Evolutionary conservation across 30 jellyfish, hydroid and myxozoan species (phyloP).

Genomic region (Catostylus mosaicus): DNA sequence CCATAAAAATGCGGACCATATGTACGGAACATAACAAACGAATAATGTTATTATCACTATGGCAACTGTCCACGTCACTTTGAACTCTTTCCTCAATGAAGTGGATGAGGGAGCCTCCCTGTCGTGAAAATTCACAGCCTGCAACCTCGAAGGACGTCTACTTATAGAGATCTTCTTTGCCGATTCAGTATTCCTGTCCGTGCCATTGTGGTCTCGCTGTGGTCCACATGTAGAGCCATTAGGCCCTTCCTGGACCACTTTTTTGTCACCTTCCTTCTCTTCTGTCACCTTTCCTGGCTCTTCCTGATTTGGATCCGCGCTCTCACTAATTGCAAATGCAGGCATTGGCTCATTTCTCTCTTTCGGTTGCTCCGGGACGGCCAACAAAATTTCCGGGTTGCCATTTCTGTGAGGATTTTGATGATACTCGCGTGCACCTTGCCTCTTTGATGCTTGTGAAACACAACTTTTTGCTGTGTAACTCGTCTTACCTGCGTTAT

Average conservation of each 20-base stretch:
- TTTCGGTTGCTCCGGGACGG: not conserved
- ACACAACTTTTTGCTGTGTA: not conserved
- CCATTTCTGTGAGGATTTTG: not conserved
- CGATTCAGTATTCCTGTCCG: too few species aligned
- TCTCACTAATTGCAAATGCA: not conserved
- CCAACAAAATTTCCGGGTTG: not conserved
- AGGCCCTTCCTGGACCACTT: not conserved
- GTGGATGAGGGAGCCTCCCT: not conserved
- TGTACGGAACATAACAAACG: slow-evolving; percentile 48
- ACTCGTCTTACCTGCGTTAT: not conserved
- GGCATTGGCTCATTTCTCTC: not conserved
- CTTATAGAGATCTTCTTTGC: not conserved
- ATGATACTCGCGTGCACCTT: not conserved
- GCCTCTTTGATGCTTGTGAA: not conserved
- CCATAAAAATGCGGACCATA: slow-evolving; percentile 61
- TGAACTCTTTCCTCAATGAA: slow-evolving; percentile 33
- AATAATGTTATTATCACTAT: slow-evolving; percentile 37
- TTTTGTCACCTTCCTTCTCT: not conserved
- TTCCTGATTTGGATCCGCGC: not conserved
- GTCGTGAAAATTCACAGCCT: slow-evolving; percentile 7
- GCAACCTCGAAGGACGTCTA: slow-evolving; percentile 4
- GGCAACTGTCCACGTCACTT: slow-evolving; percentile 61
- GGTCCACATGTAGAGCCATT: not conserved
- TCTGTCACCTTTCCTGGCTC: not conserved
- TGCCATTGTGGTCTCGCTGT: not conserved